Evolutionary conservation across 1,140 invertebrate species (phyloP), one percentile per base, ranked within the genome.

Genomic region (Calliphora vicina): DNA sequence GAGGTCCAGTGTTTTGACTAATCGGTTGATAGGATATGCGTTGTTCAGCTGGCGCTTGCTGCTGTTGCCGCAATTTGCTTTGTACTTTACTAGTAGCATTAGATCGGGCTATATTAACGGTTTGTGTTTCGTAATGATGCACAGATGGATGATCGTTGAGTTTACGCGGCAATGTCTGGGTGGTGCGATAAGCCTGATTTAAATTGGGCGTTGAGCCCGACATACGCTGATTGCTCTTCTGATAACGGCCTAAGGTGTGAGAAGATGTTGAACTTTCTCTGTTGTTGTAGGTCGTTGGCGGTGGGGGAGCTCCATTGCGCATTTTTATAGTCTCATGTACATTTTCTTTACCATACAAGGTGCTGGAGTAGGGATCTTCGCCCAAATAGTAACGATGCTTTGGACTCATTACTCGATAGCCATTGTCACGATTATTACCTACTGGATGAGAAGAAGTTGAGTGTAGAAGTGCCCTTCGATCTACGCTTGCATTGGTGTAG

Each of bases 311-410:
- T 20, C 78, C 83, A 71, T 82, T 74, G 1, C 80, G 83, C 26
- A 35, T 35, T 74, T 35, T 80, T 23, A 17, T 20, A 17, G 27
- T 57, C 1, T 83, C 83, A 2, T 80, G 78, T 10, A 50, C 61
- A 43, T 81, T 95, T 89, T 96, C 95, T 83, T 94, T 92, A 43
- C 95, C 95, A 88, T 96, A 96, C 85, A 96, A 95, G 87, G 94
- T 95, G 82, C 95, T 95, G 35, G 93, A 94, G 88, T 95, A 96
- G 5, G 95, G 95, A 92, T 96, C 95, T 91, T 96, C 95, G 13
- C 95, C 95, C 50, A 96, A 92, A 88, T 97, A 96, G 90, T 96
- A 97, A 82, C 94, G 93, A 86, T 95, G 94, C 67, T 94, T 90
- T 0, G 94, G 94, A 84, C 91, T 91, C 1, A 90, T 88, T 4